Base-by-base conservation (phyloP, 2,113 vertebrate genomes). In the Taxidea taxus region DNA sequence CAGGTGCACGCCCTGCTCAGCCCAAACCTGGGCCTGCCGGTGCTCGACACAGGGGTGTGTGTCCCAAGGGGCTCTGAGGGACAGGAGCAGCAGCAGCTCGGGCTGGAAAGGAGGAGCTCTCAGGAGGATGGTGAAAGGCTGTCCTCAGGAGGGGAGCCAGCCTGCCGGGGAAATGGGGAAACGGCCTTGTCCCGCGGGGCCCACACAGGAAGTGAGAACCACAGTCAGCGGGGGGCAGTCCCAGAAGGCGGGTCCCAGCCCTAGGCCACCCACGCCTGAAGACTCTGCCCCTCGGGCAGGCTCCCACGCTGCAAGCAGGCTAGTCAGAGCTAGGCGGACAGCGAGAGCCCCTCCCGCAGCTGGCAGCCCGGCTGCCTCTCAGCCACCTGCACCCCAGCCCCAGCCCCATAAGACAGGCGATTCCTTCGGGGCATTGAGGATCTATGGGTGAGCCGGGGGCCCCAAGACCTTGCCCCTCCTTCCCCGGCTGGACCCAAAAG, bases 281-380 rank as follows among this genome's bases (percentile, higher is more conserved):
- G 13, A 9, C 2, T 27, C 11, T 2, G 0, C 31, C 39, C 44
- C 42, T 66, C 68, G 27, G n/a, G 9, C 34, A 14, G 27, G 20
- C 12, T 29, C 64, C 42, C 62, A 23, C 4, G 31, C 18, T 5
- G 37, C 13, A 16, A 11, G 23, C 70, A 8, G 31, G 21, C 25
- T 7, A 2, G 39, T 51, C n/a, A 29, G 21, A 3, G 7, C 51
- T 9, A 54, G 58, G 74, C 16, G 21, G 74, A 16, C 2, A 0
- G 21, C 15, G 68, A 75, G 47, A 54, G 21, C 81, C 81, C 34
- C 29, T 66, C 7, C 5, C 15, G 2, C 27, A 2, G 18, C 47
- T 2, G 4, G 11, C 11, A 3, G n/a, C 0, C 9, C 34, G 2
- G 13, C 14, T 2, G 47, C 23, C 13, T 81, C 51, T 29, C 2